Evolutionary conservation across 2,888 invertebrate genomes (phyloP), one percentile per base, ranked within the genome.

Genomic region (Ophraella communa): DNA sequence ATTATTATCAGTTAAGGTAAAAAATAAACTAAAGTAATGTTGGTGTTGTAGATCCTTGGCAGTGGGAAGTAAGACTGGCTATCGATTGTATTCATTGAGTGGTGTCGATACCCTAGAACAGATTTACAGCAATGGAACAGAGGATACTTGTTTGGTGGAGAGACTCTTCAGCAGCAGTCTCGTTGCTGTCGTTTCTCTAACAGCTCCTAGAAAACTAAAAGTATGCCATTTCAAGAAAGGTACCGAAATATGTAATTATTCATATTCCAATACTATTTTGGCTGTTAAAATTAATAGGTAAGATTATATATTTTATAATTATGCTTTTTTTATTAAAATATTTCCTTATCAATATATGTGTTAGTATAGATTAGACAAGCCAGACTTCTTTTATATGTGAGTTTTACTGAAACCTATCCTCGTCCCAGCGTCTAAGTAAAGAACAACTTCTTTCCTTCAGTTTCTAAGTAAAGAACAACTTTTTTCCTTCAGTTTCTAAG

Each of bases 151-250:
- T 81, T 89, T 98, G 67, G 94, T 98, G 74, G 98, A 99, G 83
- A 87, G 98, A 68, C 88, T 98, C 71, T 99, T 98, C 85, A 95
- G 95, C 84, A 97, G 97, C 83, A 96, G 96, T 76, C 87, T 99
- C 76, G 95, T 98, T 79, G 97, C 98, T 65, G 89, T 98, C 76
- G 98, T 99, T 72, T 94, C 95, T 73, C 87, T 94, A 75, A 88
- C 93, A 73, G 92, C 96, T 65, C 97, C 98, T 71, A 87, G 98
- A 80, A 90, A 89, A 84, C 87, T 96, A 79, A 93, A 94, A 86
- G 95, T 98, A 68, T 97, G 96, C 83, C 98, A 98, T 85, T 98
- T 96, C 84, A 96, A 95, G 82, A 96, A 95, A 82, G 95, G 96
- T 73, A 95, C 95, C 63, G 98, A 98, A 86, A 98, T 98, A 80